These are phyloP conservation scores for Carassius carassius DNA, from an alignment of 2,113 vertebrate genomes.

Conservation along the genomic window DNA sequence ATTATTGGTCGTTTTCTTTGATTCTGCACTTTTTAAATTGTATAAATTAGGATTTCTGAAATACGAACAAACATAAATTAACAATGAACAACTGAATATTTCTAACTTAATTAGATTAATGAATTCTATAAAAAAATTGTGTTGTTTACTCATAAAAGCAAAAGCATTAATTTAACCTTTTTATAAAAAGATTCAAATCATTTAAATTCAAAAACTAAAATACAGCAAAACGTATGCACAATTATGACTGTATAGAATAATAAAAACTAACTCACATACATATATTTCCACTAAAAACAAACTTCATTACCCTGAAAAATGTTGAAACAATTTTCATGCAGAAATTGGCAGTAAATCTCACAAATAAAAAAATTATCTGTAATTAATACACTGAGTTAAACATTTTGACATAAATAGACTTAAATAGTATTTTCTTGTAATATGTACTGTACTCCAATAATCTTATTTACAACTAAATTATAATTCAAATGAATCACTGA, in stretches of 20 bases:
- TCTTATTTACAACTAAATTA: not conserved
- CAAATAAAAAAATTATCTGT: too few species aligned
- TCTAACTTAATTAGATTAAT: not conserved
- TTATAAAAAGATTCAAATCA: not conserved
- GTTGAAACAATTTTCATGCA: too few species aligned
- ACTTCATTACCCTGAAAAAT: too few species aligned
- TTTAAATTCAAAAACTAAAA: not conserved
- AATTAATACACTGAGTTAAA: not conserved
- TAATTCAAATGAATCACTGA: too few species aligned
- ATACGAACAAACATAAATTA: not conserved
- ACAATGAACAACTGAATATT: not conserved
- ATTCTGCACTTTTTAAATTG: too few species aligned
- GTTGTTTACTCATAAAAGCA: not conserved
- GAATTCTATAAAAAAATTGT: not conserved
- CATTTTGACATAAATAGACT: not conserved
- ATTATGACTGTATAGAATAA: not conserved
- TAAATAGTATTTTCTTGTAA: not conserved
- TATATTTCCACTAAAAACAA: too few species aligned
- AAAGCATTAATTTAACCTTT: not conserved
- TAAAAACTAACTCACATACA: not conserved
- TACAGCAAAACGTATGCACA: not conserved
- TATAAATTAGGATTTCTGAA: too few species aligned
- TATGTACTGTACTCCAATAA: not conserved
- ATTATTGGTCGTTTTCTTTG: too few species aligned
- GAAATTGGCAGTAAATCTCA: too few species aligned